A percentile compares a stretch with the other conserved stretches of the same genome.
Evolutionary conservation across 2,888 invertebrate species (phyloP).

Genomic region (Azorinus chamasolen): DNA sequence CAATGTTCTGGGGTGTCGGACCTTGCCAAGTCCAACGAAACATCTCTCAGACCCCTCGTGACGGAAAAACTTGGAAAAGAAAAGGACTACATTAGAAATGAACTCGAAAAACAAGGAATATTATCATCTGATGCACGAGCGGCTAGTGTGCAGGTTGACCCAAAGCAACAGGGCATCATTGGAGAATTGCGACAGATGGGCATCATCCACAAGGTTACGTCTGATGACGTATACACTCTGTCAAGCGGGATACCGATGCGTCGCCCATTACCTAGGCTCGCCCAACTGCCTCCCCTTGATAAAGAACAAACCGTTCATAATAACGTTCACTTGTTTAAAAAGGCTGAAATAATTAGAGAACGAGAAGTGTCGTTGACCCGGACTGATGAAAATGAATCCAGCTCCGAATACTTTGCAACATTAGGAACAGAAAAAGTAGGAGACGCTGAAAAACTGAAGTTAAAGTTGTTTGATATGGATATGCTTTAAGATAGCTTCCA

Average conservation of each 20-base stretch:
- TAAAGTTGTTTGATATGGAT: too few relatives aligned
- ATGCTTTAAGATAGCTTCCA: too few relatives aligned
- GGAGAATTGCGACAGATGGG: constrained; percentile 40
- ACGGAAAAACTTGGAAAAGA: constrained; percentile 29
- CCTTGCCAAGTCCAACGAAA: not conserved
- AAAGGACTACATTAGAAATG: constrained; percentile 25
- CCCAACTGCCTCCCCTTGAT: constrained; percentile 29
- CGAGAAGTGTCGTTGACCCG: too few relatives aligned
- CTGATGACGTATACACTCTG: constrained; percentile 20
- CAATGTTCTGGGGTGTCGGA: too few relatives aligned
- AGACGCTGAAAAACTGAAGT: too few relatives aligned
- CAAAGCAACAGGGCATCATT: constrained; percentile 33
- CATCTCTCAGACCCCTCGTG: constrained; percentile 20
- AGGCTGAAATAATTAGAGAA: too few relatives aligned
- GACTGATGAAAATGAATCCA: too few relatives aligned
- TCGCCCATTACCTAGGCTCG: constrained; percentile 27
- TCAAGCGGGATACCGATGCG: constrained; percentile 37
- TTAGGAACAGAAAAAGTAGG: too few relatives aligned
- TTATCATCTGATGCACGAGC: constrained; percentile 19
- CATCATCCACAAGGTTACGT: constrained; percentile 17
- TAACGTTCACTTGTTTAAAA: too few relatives aligned
- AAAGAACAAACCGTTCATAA: not conserved
- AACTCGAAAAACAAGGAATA: constrained; percentile 35
- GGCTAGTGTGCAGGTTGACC: constrained; percentile 1
- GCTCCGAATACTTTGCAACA: too few relatives aligned